These are phyloP conservation scores for Cotesia typhae DNA, from an alignment of 1,140 invertebrate species.

Conservation along the genomic window DNA sequence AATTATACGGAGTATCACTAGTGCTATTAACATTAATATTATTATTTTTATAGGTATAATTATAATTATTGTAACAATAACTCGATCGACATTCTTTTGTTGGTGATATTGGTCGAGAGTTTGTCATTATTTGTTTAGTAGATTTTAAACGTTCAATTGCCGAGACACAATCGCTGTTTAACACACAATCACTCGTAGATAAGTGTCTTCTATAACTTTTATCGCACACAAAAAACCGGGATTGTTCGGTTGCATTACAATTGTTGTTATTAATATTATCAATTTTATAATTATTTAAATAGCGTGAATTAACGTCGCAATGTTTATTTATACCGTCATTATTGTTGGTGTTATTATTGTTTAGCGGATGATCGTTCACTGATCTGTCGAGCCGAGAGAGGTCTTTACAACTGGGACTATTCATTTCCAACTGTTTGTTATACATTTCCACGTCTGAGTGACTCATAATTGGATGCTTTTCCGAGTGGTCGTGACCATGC, in stretches of 20 bases:
- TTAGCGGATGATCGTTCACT: not conserved
- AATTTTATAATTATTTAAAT: not conserved
- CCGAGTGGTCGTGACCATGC: constrained; percentile 15
- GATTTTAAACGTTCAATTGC: constrained; percentile 8
- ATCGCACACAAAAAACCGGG: not conserved
- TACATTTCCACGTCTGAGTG: constrained; percentile 14
- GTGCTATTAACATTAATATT: not conserved
- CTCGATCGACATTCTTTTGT: not conserved
- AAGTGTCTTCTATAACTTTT: constrained; percentile 9
- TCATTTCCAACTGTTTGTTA: not conserved
- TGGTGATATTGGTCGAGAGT: not conserved
- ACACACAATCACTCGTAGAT: constrained; percentile 15
- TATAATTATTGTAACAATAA: constrained; percentile 9
- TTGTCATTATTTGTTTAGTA: not conserved
- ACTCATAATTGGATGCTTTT: constrained; percentile 9
- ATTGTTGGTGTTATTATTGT: constrained; percentile 3
- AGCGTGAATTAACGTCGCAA: not conserved
- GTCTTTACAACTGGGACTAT: not conserved
- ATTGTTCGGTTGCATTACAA: not conserved
- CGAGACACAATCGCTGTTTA: not conserved
- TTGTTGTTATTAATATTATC: constrained; percentile 3
- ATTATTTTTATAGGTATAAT: constrained; percentile 9
- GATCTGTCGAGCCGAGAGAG: not conserved
- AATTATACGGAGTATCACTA: no score
- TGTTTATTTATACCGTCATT: not conserved